Evolutionary conservation across 2,888 invertebrate genomes (phyloP), one percentile per base, ranked within the genome.

Genomic region (Tetragonisca angustula): DNA sequence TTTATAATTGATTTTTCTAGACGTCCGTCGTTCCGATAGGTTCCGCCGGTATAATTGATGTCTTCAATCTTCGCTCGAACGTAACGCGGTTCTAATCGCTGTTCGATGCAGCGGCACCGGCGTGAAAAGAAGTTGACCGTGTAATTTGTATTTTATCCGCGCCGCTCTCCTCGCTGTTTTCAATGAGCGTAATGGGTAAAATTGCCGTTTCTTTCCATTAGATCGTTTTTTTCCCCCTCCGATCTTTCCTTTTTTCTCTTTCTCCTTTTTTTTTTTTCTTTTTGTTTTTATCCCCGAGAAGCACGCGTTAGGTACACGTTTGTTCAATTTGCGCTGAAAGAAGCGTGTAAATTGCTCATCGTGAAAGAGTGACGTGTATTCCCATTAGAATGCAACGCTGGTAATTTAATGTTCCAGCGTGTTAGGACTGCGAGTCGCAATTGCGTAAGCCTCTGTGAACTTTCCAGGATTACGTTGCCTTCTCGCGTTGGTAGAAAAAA

Each of bases 1-100:
- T 83, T 81, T 62, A 62, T 76, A 83, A 83, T 67, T 49, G 61
- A 83, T 70, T 82, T 81, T 82, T 81, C 36, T 49, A 49, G 21
- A 19, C 15, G 71, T 17, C 17, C n/a, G 27, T 43, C 13, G 43
- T 43, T 24, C 19, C 54, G 75, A 77, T 69, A 61, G 65, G 27
- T 61, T 36, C 56, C 17, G 9, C 36, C 21, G 24, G 52, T 15
- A 15, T 75, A 82, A 81, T 70, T 43, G 75, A 82, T 54, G 70
- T 27, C 24, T 75, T 81, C 71, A 54, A 75, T 83, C 75, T 76
- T 24, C 61, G 2, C 27, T 50, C 49, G 61, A 62, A 50, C 49
- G 72, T 59, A 61, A 61, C 61, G 32, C 67, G 32, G n/a, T 73
- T 73, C 73, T 81, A 73, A 81, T 73, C 81, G 81, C 56, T 70